Base-by-base conservation (phyloP, 2,888 invertebrate genomes). In the Leptinotarsa tumamoca region DNA sequence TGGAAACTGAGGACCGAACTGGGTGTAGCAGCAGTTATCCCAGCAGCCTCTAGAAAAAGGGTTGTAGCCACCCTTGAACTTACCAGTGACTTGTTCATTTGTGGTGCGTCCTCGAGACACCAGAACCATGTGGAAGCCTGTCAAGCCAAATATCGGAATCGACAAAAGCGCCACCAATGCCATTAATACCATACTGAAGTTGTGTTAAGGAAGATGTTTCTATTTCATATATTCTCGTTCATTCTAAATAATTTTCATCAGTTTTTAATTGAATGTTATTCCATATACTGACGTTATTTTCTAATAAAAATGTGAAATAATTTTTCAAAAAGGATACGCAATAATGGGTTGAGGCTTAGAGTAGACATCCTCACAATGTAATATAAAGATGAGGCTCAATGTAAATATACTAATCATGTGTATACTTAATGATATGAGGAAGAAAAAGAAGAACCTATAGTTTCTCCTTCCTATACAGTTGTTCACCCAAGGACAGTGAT, bases 11-110 rank as follows among this genome's bases (percentile, higher is more conserved):
- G 98, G 98, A 81, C 98, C 98, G 89, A 97, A 99, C 86, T 99
- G 94, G 79, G 96, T 94, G 87, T 96, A 96, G 88, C 96, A 96
- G 90, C 98, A 98, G 89, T 99, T 99, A 86, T 94, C 92, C 92
- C 95, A 95, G 89, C 98, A 99, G 50, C 98, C 98, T 86, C 94
- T 92, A 4, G 97, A 98, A 90, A 99, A 99, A 72, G 99, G 99
- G 91, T 99, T 99, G 89, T 96, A 98, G 56, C 98, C 99, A 73
- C 98, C 98, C 86, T 98, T 96, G 91, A 99, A 99, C 91, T 99
- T 99, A 75, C 98, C 98, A 18, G 99, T 99, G 79, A 99, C 99
- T 92, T 99, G 99, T 90, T 99, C 99, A 90, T 99, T 99, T 81
- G 99, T 99, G 74, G 99, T 99, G 81, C 99, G 92, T 56, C 99